These are phyloP conservation scores for Diachrysia chrysitis DNA, from an alignment of 2,888 invertebrate genomes.

Conservation along the genomic window DNA sequence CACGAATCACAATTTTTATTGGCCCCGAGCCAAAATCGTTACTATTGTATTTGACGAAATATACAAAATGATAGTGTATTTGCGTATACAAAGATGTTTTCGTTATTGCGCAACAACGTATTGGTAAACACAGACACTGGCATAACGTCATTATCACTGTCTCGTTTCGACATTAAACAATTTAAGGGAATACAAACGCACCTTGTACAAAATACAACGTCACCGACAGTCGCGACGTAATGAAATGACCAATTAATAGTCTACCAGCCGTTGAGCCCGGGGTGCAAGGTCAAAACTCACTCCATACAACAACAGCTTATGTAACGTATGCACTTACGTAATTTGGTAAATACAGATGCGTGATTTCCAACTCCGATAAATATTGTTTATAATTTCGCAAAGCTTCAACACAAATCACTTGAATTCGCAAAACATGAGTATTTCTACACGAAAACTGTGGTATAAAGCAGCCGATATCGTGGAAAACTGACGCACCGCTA, in stretches of 20 bases:
- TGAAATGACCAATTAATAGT: conserved; percentile 46
- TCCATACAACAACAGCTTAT: conserved; percentile 22
- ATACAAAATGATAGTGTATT: conserved; percentile 41
- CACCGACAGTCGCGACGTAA: conserved; percentile 38
- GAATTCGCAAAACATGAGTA: conserved; percentile 14
- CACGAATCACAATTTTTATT: conserved; percentile 52
- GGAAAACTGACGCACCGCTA: conserved; percentile 38
- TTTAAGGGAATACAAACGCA: conserved; percentile 24
- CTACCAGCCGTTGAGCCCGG: conserved; percentile 24
- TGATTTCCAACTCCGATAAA: conserved; percentile 11
- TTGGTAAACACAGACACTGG: conserved; percentile 52
- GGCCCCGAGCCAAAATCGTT: conserved; percentile 41
- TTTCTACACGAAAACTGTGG: conserved; percentile 28
- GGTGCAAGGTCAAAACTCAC: conserved; percentile 50
- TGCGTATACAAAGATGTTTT: conserved; percentile 29
- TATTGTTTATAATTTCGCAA: neutral
- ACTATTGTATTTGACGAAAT: conserved; percentile 47
- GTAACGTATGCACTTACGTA: conserved; percentile 50
- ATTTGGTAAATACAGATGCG: conserved; percentile 24
- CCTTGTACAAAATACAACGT: conserved; percentile 31
- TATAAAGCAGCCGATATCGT: conserved; percentile 28
- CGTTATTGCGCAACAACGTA: conserved; percentile 38
- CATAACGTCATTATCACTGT: conserved; percentile 9
- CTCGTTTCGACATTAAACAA: conserved; percentile 17
- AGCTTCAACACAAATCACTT: conserved; percentile 12